phyloP scores from a whole-genome alignment of 2,797 vertebrate species.

The Cygnus olor region DNA sequence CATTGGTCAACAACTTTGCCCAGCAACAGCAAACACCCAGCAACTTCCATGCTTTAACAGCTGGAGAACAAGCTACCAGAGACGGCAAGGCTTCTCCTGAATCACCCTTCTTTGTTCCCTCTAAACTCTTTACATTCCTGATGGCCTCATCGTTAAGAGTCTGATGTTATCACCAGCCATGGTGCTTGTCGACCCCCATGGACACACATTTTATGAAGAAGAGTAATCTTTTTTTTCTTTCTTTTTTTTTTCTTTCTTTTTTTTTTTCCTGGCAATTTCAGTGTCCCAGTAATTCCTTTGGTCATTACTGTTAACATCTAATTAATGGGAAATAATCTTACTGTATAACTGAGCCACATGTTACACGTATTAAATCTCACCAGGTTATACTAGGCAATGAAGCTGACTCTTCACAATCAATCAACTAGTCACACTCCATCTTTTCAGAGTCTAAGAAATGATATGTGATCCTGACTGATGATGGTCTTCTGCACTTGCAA shows the following conservation, averaged over 20 bases:
- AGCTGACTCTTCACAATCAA: background rate
- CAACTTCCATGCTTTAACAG: too few species aligned
- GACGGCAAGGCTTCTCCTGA: too few species aligned
- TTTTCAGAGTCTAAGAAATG: background rate
- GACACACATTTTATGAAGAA: background rate
- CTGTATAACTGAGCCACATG: background rate
- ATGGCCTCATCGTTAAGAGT: too few species aligned
- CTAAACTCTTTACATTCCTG: too few species aligned
- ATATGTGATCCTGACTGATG: background rate
- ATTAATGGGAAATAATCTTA: background rate
- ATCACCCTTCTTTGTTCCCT: too few species aligned
- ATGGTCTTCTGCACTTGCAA: background rate
- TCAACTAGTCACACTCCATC: background rate
- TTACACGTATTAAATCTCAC: background rate
- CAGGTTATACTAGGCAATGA: background rate
- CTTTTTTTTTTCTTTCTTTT: background rate
- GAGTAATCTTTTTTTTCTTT: background rate
- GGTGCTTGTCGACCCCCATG: too few species aligned
- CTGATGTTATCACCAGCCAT: too few species aligned
- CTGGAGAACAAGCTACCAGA: too few species aligned
- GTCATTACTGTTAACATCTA: background rate
- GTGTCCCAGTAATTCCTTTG: background rate
- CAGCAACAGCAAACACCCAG: too few species aligned
- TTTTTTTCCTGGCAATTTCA: background rate
- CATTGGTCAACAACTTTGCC: too few species aligned